phyloP scores from a whole-genome alignment of 2,888 invertebrate species.

The Trichogramma dendrolimi region DNA sequence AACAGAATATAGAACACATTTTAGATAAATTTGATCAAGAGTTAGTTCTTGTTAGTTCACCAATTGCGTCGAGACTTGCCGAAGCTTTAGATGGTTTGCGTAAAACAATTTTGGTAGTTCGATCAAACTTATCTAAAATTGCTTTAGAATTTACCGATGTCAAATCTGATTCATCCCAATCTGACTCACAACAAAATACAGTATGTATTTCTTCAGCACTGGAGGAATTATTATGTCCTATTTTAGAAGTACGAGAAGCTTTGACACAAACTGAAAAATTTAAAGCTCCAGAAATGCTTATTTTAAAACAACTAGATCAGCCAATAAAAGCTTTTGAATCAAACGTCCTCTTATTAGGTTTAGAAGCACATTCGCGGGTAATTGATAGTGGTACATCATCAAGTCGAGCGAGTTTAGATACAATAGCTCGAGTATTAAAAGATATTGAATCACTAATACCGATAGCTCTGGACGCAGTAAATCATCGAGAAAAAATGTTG shows the following conservation, averaged over 20 bases:
- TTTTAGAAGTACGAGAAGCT: slow-evolving; percentile 32
- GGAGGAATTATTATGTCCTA: slow-evolving; percentile 30
- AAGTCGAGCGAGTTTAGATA: slow-evolving; percentile 25
- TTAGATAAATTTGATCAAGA: slow-evolving; percentile 42
- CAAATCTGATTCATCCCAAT: slow-evolving; percentile 18
- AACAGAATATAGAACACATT: slow-evolving; percentile 36
- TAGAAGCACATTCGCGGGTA: slow-evolving; percentile 26
- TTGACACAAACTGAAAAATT: slow-evolving; percentile 32
- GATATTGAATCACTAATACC: slow-evolving; percentile 34
- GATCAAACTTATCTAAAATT: slow-evolving; percentile 20
- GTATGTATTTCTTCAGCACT: slow-evolving; percentile 26
- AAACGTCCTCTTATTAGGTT: slow-evolving; percentile 30
- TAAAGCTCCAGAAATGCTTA: slow-evolving; percentile 36
- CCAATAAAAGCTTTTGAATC: slow-evolving; percentile 35
- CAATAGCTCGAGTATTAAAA: slow-evolving; percentile 28
- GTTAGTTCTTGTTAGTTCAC: slow-evolving; percentile 28
- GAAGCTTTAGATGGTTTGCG: slow-evolving; percentile 37
- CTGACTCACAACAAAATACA: slow-evolving; percentile 23
- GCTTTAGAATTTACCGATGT: slow-evolving; percentile 17
- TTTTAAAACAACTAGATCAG: slow-evolving; percentile 36
- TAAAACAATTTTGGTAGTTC: slow-evolving; percentile 30
- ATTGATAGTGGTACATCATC: slow-evolving; percentile 20
- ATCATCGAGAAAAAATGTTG: slow-evolving; percentile 34
- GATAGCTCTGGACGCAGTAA: slow-evolving; percentile 30
- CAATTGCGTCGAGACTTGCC: slow-evolving; percentile 34